A percentile compares a stretch with the other conserved stretches of the same genome.
These are phyloP conservation scores for Apotomis capreana DNA, from an alignment of 2,888 invertebrate genomes.

Conservation along the genomic window DNA sequence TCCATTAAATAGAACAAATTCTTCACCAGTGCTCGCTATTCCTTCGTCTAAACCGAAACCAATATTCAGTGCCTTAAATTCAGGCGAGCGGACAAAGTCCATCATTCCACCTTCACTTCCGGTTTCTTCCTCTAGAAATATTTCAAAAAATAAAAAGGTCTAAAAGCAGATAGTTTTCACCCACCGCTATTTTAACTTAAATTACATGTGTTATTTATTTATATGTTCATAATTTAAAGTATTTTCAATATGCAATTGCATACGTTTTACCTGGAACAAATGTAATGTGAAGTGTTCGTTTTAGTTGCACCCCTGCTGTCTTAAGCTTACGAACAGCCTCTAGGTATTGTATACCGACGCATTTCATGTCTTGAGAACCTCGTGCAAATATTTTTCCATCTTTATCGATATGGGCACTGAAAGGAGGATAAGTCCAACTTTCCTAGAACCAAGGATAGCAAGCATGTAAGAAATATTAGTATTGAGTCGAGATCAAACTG, in stretches of 20 bases:
- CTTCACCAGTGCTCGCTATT: constrained; percentile 86
- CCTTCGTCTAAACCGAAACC: constrained; percentile 96
- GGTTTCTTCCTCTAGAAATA: constrained; percentile 91
- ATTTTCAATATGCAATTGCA: too few species aligned
- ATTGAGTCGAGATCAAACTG: too few species aligned
- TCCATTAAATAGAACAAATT: constrained; percentile 87
- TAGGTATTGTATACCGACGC: constrained; percentile 89
- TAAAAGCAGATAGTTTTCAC: too few species aligned
- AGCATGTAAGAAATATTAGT: constrained; percentile 12
- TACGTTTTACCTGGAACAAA: constrained; percentile 86
- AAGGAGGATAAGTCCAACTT: constrained; percentile 95
- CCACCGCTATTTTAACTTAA: too few species aligned
- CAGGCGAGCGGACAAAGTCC: constrained; percentile 87
- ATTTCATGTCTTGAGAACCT: constrained; percentile 95
- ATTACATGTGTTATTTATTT: too few species aligned
- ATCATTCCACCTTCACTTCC: constrained; percentile 93
- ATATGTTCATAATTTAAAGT: too few species aligned
- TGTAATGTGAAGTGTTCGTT: constrained; percentile 86
- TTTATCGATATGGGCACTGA: constrained; percentile 92
- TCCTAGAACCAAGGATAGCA: constrained; percentile 81
- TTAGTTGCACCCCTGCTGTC: constrained; percentile 75
- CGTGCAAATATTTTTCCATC: constrained; percentile 94
- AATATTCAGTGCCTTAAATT: constrained; percentile 90
- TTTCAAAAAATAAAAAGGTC: too few species aligned
- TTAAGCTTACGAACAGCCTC: constrained; percentile 87